phyloP scores from a whole-genome alignment of 2,888 invertebrate species.

The Dasysyrphus tricinctus region DNA sequence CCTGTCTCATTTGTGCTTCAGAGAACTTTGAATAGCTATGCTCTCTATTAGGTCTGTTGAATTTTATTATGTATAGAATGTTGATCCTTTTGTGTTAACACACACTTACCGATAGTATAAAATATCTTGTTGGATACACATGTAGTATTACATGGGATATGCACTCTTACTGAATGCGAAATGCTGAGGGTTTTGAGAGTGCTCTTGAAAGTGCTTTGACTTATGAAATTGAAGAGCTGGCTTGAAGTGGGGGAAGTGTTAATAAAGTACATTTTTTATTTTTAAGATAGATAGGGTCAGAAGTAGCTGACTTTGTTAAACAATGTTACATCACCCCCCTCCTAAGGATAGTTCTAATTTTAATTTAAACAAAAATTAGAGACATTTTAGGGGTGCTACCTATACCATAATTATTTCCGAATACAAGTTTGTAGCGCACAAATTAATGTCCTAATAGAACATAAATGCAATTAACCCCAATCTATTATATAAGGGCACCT shows the following conservation, averaged over 20 bases:
- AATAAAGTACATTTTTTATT: background rate
- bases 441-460: background rate
- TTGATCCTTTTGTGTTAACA: slow-evolving; percentile 16
- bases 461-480: slow-evolving; percentile 3
- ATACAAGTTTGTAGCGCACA: background rate
- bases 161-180: background rate
- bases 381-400: no score
- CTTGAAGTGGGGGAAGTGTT: background rate
- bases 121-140: slow-evolving; percentile 1
- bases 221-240: slow-evolving; percentile 7
- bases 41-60: background rate
- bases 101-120: slow-evolving; percentile 12
- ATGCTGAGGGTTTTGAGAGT: background rate
- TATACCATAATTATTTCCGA: no score
- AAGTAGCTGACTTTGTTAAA: background rate
- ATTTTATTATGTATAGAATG: background rate
- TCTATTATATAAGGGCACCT: no score
- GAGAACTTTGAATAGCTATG: background rate
- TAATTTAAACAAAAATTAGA: background rate
- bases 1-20: slow-evolving; percentile 5
- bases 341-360: background rate
- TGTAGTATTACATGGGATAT: background rate
- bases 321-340: background rate
- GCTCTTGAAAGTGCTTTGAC: slow-evolving; percentile 7
- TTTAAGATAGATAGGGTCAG: background rate